Conservation (phyloP, 1,140 invertebrate species). For the Zaprionus ornatus region DNA sequence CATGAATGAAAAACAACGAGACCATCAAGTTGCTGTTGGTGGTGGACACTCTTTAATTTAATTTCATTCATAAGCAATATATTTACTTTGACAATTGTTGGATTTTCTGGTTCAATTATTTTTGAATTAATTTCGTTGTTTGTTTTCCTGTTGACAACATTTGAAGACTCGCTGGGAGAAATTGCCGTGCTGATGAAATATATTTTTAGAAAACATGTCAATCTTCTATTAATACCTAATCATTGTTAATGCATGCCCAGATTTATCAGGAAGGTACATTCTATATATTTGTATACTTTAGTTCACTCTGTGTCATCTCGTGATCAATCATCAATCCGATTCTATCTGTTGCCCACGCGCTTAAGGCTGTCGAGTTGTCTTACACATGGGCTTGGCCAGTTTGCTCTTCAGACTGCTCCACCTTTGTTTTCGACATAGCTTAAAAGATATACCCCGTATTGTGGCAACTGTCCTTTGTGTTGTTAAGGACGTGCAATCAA, state of each 20-base stretch:
- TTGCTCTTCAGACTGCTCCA: not conserved
- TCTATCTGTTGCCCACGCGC: conserved; percentile 57
- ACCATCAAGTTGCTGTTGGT: not conserved
- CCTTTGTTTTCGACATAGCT: not conserved
- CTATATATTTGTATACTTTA: not conserved
- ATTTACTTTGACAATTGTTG: conserved; percentile 7
- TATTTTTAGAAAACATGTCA: not conserved
- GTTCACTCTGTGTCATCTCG: not conserved
- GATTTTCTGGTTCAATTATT: not conserved
- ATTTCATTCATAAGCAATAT: conserved; percentile 14
- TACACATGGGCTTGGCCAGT: conserved; percentile 14
- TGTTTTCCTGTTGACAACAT: not conserved
- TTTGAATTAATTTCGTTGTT: not conserved
- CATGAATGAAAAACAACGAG: not conserved
- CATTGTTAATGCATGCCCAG: not conserved
- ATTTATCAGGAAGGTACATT: not conserved
- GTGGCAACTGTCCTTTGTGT: not conserved
- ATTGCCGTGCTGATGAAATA: not conserved
- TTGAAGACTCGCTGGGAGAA: not conserved
- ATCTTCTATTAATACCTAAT: not conserved
- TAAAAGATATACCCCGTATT: not conserved
- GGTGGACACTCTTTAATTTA: not conserved
- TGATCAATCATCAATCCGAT: conserved; percentile 66
- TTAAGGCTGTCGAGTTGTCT: conserved; percentile 55
- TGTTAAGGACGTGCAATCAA: conserved; percentile 39